Evolutionary conservation across 2,888 invertebrate species (phyloP).

Genomic region (Conops quadrifasciatus): DNA sequence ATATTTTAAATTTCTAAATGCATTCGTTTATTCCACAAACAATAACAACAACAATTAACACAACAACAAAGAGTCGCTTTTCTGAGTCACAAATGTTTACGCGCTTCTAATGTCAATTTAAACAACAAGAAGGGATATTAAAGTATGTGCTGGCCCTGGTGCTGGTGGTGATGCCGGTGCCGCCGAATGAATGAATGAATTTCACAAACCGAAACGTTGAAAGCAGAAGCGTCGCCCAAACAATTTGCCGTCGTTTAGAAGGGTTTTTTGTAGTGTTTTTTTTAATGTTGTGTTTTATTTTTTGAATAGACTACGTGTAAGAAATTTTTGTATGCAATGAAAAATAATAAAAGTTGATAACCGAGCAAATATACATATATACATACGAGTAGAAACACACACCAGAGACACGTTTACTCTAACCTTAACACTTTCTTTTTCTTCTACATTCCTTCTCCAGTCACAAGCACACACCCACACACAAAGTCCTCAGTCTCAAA

Average conservation of each 20-base stretch:
- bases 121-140: constrained; percentile 26
- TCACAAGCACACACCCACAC: not conserved
- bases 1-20: constrained; percentile 3
- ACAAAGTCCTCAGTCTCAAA: too few species aligned
- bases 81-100: constrained; percentile 22
- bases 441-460: too few species aligned
- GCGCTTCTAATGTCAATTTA: constrained; percentile 15
- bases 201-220: not conserved
- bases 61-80: not conserved
- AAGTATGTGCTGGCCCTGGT: not conserved
- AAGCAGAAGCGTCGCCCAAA: constrained; percentile 13
- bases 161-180: not conserved
- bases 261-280: constrained; percentile 3
- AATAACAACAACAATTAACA: too few species aligned
- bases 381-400: not conserved
- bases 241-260: constrained; percentile 31
- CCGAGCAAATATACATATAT: not conserved
- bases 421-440: too few species aligned
- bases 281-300: too few species aligned
- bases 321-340: constrained; percentile 11
- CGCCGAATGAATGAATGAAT: not conserved
- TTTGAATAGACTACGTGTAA: not conserved
- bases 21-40: not conserved
- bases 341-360: constrained; percentile 19
- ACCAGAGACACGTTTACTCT: not conserved